These are phyloP conservation scores for Formica aserva DNA, from an alignment of 2,888 invertebrate species.

Conservation along the genomic window DNA sequence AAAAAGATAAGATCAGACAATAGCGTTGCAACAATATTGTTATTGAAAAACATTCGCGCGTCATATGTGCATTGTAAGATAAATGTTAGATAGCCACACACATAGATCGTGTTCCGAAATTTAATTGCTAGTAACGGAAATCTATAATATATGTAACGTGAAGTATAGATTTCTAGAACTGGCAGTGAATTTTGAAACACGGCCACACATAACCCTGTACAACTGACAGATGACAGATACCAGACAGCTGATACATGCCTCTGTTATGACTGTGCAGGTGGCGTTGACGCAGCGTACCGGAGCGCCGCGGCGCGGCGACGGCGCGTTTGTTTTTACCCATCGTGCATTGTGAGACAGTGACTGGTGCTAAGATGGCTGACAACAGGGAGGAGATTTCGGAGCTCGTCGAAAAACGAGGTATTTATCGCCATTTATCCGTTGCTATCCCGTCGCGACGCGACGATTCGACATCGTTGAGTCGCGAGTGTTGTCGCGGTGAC, in stretches of 20 bases:
- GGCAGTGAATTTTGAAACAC: too few species aligned
- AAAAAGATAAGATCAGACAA: not conserved
- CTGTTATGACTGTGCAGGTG: conserved; percentile 60
- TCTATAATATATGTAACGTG: too few species aligned
- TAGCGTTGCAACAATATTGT: not conserved
- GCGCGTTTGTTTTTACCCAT: conserved; percentile 84
- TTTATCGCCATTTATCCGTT: conserved; percentile 73
- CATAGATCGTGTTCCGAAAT: too few species aligned
- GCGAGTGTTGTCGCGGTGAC: conserved; percentile 1
- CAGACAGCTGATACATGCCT: conserved; percentile 60
- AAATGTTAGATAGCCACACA: conserved; percentile 36
- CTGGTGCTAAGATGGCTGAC: conserved; percentile 86
- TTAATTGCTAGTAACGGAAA: too few species aligned
- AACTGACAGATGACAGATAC: conserved; percentile 61
- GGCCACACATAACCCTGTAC: conserved; percentile 52
- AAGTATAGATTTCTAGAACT: too few species aligned
- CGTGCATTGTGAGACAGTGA: conserved; percentile 84
- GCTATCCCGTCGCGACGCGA: conserved; percentile 59
- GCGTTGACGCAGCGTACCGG: conserved; percentile 60
- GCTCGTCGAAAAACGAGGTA: conserved; percentile 85
- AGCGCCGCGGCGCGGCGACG: conserved; percentile 60
- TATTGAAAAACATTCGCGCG: not conserved
- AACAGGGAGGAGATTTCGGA: conserved; percentile 85
- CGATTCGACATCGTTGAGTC: conserved; percentile 24
- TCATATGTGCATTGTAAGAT: not conserved